phyloP scores from a whole-genome alignment of 2,113 vertebrate species.

The Cyprinodon tularosa region DNA sequence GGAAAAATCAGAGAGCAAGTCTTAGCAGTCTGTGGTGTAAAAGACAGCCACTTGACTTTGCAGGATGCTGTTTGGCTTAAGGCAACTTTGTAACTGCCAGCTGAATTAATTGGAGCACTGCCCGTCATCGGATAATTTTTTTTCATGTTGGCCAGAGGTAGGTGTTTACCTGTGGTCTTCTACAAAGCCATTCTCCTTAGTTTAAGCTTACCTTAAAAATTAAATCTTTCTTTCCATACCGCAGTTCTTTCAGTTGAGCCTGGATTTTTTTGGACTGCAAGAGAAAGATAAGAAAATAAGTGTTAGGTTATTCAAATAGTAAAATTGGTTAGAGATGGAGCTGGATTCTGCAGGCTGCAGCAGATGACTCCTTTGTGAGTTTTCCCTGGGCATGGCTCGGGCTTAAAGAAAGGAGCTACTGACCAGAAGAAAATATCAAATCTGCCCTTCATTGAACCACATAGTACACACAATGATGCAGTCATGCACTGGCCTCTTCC shows the following conservation, averaged over 20 bases:
- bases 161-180: slow-evolving; percentile 59
- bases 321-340: slow-evolving; percentile 83
- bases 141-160: slow-evolving; percentile 60
- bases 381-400: slow-evolving; percentile 69
- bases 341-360: slow-evolving; percentile 71
- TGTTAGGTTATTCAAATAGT: slow-evolving; percentile 76
- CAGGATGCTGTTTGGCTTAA: slow-evolving; percentile 22
- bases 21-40: background rate
- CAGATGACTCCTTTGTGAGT: slow-evolving; percentile 71
- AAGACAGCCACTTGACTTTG: slow-evolving; percentile 31
- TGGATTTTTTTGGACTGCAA: slow-evolving; percentile 98
- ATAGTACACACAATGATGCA: slow-evolving; percentile 71
- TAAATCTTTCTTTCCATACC: slow-evolving; percentile 98
- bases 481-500: slow-evolving; percentile 62
- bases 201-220: slow-evolving; percentile 93
- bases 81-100: slow-evolving; percentile 52
- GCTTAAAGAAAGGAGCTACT: slow-evolving; percentile 68
- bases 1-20: slow-evolving; percentile 21
- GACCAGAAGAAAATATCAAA: slow-evolving; percentile 74
- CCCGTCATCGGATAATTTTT: slow-evolving; percentile 57
- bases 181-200: slow-evolving; percentile 51
- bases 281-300: slow-evolving; percentile 77
- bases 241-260: slow-evolving; percentile 97
- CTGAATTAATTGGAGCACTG: slow-evolving; percentile 58
- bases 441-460: slow-evolving; percentile 74